A percentile compares a stretch with the other conserved stretches of the same genome.
Evolutionary conservation across 2,113 vertebrate species (phyloP).

Genomic region (Paraplagusia blochii): DNA sequence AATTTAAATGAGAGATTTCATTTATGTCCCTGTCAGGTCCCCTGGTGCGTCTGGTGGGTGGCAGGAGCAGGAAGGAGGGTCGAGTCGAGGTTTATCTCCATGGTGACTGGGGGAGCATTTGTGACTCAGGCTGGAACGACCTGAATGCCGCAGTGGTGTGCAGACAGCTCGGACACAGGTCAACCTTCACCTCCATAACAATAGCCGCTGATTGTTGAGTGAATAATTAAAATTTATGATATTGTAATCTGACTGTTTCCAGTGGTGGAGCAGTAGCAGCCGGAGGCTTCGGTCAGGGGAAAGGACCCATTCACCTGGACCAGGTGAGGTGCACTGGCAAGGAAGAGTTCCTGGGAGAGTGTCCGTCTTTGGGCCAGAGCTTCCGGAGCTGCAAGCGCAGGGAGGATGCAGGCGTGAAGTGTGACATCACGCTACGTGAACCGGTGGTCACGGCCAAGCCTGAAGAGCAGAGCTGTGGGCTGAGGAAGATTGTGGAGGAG

Average conservation of each 20-base stretch:
- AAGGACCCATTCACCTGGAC: slow-evolving; percentile 82
- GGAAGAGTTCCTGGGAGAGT: slow-evolving; percentile 82
- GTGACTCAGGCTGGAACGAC: slow-evolving; percentile 79
- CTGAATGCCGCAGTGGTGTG: slow-evolving; percentile 77
- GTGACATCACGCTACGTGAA: slow-evolving; percentile 72
- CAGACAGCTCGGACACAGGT: slow-evolving; percentile 80
- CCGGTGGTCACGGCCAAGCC: slow-evolving; percentile 17
- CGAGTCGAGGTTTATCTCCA: slow-evolving; percentile 79
- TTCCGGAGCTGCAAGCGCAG: slow-evolving; percentile 79
- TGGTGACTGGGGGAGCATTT: slow-evolving; percentile 80
- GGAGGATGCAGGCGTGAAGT: slow-evolving; percentile 82
- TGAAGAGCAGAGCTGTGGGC: slow-evolving; percentile 67
- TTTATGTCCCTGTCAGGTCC: slow-evolving; percentile 57
- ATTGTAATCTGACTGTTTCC: slow-evolving; percentile 7
- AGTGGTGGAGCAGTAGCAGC: slow-evolving; percentile 81
- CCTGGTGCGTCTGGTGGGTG: slow-evolving; percentile 73
- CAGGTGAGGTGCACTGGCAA: slow-evolving; percentile 84
- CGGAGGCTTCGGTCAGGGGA: slow-evolving; percentile 81
- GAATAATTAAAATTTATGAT: neutral
- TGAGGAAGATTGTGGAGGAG: slow-evolving; percentile 67
- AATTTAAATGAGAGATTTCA: slow-evolving; percentile 39
- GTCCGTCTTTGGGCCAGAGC: slow-evolving; percentile 68
- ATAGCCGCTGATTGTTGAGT: neutral
- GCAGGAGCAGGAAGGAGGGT: slow-evolving; percentile 74
- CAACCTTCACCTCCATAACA: neutral